A percentile compares a stretch with the other conserved stretches of the same genome.
phyloP scores from a whole-genome alignment of 2,113 vertebrate genomes.

The Crotalus viridis region DNA sequence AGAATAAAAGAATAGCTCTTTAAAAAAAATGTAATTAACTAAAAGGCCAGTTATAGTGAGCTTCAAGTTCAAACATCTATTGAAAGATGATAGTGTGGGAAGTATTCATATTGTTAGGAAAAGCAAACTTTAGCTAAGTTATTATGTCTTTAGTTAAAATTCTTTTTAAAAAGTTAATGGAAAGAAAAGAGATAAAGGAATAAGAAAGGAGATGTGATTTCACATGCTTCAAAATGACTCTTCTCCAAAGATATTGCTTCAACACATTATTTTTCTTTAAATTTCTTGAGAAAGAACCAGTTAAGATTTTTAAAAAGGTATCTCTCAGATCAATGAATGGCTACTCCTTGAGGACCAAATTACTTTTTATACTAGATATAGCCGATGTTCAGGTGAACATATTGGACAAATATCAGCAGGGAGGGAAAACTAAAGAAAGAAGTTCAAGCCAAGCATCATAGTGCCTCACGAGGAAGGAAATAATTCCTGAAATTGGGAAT shows the following conservation, averaged over 20 bases:
- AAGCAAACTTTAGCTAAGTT: conserved; percentile 62
- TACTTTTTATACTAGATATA: background rate
- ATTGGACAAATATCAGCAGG: background rate
- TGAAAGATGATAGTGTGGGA: conserved; percentile 38
- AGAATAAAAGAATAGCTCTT: conserved; percentile 63
- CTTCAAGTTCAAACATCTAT: conserved; percentile 44
- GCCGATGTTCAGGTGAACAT: background rate
- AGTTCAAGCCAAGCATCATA: background rate
- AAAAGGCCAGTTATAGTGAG: conserved; percentile 57
- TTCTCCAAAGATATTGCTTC: background rate
- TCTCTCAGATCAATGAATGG: background rate
- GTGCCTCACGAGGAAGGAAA: background rate
- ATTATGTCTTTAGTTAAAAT: conserved; percentile 61
- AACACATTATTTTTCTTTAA: background rate
- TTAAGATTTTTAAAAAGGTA: background rate
- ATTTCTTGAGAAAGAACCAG: background rate
- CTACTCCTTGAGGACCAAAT: background rate
- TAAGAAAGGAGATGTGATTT: conserved; percentile 59
- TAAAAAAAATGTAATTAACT: conserved; percentile 52
- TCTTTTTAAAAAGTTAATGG: conserved; percentile 53
- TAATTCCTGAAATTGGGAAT: background rate
- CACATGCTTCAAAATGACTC: conserved; percentile 57
- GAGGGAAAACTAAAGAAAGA: background rate
- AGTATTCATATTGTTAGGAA: conserved; percentile 65
- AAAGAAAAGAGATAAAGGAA: conserved; percentile 51